Percentiles rank a stretch among this genome's conserved stretches.
These are phyloP conservation scores for Syrista parreyssii DNA, from an alignment of 2,888 invertebrate genomes.

Conservation along the genomic window DNA sequence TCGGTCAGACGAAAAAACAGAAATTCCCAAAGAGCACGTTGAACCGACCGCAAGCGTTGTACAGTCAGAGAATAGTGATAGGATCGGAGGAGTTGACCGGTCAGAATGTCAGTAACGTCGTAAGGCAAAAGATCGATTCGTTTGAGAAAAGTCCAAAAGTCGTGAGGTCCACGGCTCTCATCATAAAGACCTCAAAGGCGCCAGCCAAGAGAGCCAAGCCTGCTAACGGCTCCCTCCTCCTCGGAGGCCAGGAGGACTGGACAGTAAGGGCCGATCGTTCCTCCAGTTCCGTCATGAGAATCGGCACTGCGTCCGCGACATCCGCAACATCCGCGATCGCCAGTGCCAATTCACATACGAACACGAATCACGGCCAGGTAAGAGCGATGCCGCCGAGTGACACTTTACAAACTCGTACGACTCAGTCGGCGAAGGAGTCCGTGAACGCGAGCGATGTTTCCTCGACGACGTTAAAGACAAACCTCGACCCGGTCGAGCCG, in stretches of 20 bases:
- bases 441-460: neutral
- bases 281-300: neutral
- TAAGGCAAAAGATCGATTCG: conserved; percentile 57
- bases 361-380: neutral
- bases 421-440: too few relatives aligned
- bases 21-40: conserved; percentile 61
- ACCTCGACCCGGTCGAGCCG: neutral
- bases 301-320: neutral
- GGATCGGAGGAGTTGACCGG: conserved; percentile 59
- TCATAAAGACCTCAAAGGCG: conserved; percentile 59
- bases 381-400: neutral
- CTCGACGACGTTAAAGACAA: neutral
- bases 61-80: conserved; percentile 64
- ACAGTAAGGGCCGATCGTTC: too few relatives aligned
- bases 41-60: conserved; percentile 56
- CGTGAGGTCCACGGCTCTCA: conserved; percentile 60
- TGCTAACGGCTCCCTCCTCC: conserved; percentile 16
- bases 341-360: neutral
- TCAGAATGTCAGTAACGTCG: conserved; percentile 58
- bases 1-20: conserved; percentile 58
- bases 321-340: too few relatives aligned
- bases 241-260: neutral
- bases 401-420: neutral
- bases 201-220: conserved; percentile 37
- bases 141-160: conserved; percentile 61